phyloP scores from a whole-genome alignment of 2,888 invertebrate species.

The Macroteleia sp. region DNA sequence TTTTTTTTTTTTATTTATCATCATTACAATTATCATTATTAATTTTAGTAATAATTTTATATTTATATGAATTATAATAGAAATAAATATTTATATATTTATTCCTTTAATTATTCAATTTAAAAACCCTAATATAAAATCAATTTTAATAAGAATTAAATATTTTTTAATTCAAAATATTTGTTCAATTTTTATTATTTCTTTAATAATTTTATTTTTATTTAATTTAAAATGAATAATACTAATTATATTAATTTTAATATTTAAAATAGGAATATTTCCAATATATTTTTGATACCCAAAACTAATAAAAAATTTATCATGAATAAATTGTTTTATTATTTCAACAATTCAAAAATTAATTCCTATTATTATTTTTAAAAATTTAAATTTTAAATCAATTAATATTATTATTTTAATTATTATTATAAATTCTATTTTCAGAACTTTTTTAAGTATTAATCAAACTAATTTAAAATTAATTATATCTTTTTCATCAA shows the following conservation, averaged over 20 bases:
- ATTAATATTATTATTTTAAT: conserved; percentile 81
- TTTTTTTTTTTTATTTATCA: conserved; percentile 15
- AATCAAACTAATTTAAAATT: conserved; percentile 86
- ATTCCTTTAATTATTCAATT: conserved; percentile 85
- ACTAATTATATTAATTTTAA: conserved; percentile 60
- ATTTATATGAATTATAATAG: conserved; percentile 79
- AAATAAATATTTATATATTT: conserved; percentile 81
- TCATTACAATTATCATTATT: conserved; percentile 23
- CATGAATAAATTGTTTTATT: conserved; percentile 42
- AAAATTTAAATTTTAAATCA: conserved; percentile 83
- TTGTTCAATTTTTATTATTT: too few relatives aligned
- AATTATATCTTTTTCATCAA: conserved; percentile 87
- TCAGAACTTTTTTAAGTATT: conserved; percentile 85
- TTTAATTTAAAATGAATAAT: conserved; percentile 85
- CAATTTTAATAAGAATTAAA: conserved; percentile 82
- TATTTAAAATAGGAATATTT: conserved; percentile 88
- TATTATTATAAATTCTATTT: conserved; percentile 86
- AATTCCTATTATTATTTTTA: conserved; percentile 84
- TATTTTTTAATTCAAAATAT: conserved; percentile 87
- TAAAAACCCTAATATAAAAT: conserved; percentile 83
- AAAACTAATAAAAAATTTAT: conserved; percentile 76
- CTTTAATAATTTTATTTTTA: conserved; percentile 84
- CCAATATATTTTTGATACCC: conserved; percentile 87
- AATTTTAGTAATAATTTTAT: conserved; percentile 28
- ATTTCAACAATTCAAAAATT: conserved; percentile 79